Evolutionary conservation across 1,140 invertebrate species (phyloP), one percentile per base, ranked within the genome.

Genomic region (Lerema accius): DNA sequence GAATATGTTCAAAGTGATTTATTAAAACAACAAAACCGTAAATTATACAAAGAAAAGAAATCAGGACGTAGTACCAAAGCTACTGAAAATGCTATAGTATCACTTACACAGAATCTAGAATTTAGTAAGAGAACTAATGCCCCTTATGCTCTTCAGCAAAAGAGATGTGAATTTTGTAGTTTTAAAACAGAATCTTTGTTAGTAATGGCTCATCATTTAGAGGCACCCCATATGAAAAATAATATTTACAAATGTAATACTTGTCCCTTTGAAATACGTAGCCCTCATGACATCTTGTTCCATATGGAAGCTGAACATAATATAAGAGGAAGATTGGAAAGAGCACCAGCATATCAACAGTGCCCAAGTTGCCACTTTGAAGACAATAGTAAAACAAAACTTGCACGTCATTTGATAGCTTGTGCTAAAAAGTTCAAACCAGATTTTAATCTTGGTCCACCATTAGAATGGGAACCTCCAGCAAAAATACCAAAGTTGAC

Each of bases 321-420:
- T 67, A 95, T 97, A 10, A 93, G 95, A 62, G 96, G 96, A 4
- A 93, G 96, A 66, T 88, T 98, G 32, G 96, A 98, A 73, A 93
- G 96, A 66, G 96, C 97, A 14, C 95, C 96, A 49, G 95, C 96
- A 1, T 97, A 96, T 85, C 97, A 98, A 90, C 96, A 98, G 76
- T 99, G 98, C 86, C 95, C 96, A 1, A 96, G 96, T 80, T 99
- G 98, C 92, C 95, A 96, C 4, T 98, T 98, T 86, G 98, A 99
- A 84, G 97, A 98, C 75, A 98, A 97, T 82, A 96, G 96, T 70
- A 98, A 98, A 91, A 95, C 95, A 19, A 98, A 98, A 91, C 89
- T 98, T 43, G 96, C 95, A 0, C 92, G 97, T 19, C 98, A 99
- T 92, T 93, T 96, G 68, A 93, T 96, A 26, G 96, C 96, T 5